A percentile compares a stretch with the other conserved stretches of the same genome.
phyloP scores from a whole-genome alignment of 1,140 invertebrate species.

The Drosophila pachea region DNA sequence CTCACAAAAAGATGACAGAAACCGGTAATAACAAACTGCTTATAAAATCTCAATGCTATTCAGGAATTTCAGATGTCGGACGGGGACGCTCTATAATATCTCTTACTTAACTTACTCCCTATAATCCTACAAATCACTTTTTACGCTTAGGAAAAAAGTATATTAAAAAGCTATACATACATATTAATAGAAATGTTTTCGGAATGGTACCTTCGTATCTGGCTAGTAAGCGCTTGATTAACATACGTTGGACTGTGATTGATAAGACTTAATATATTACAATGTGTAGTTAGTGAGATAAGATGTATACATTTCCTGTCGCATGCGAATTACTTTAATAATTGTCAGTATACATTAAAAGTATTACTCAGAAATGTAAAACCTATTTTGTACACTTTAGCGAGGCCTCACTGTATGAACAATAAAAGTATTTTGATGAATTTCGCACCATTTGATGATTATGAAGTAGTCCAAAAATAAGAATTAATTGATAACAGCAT shows the following conservation, averaged over 20 bases:
- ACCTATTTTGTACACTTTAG: not conserved
- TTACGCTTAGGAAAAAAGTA: not conserved
- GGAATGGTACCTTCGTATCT: constrained; percentile 1
- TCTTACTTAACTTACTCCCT: too few relatives aligned
- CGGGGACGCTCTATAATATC: too few relatives aligned
- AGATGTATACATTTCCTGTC: too few relatives aligned
- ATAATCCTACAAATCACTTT: too few relatives aligned
- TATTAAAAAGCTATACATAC: not conserved
- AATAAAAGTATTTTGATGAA: not conserved
- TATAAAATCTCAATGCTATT: not conserved
- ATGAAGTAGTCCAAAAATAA: not conserved
- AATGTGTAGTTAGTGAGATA: too few relatives aligned
- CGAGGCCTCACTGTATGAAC: not conserved
- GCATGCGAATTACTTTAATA: too few relatives aligned
- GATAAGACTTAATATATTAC: constrained; percentile 14
- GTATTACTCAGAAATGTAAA: too few relatives aligned
- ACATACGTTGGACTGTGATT: not conserved
- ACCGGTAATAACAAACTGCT: constrained; percentile 1
- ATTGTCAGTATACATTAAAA: too few relatives aligned
- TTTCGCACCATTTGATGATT: constrained; percentile 3
- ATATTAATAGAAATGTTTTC: constrained; percentile 1
- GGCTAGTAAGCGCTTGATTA: not conserved
- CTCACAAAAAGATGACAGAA: not conserved
- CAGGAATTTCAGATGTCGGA: not conserved
- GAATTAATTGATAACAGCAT: constrained; percentile 21